Evolutionary conservation across 2,113 vertebrate genomes (phyloP), one percentile per base, ranked within the genome.

Genomic region (Anhinga anhinga): DNA sequence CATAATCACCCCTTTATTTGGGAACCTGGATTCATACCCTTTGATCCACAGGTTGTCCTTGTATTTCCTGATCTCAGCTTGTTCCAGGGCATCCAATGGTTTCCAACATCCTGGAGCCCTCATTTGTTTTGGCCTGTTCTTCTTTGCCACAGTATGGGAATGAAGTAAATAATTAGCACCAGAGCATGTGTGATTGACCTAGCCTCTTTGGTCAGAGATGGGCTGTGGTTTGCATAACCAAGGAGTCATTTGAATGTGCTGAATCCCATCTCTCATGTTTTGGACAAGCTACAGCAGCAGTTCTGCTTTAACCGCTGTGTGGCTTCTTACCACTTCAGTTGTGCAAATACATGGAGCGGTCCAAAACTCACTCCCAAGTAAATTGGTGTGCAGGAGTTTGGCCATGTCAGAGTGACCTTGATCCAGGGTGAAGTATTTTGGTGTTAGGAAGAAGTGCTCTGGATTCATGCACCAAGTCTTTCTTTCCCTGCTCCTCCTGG

Each of bases 1-100:
- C 93, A 88, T 91, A 91, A 95, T 94, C 93, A 86, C 95, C 58
- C 87, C 86, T 94, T 77, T 79, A 94, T 56, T 70, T 90, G 88
- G 70, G 82, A 83, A 80, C 42, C 66, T 82, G 87, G 62, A 71
- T 92, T 61, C 47, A 36, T 47, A 74, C 58, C 76, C 86, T 95
- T 93, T 92, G 82, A 93, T 88, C 79, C 59, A 45, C 34, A 20
- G 10, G n/a, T 67, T 78, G 32, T 73, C 81, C 80, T 49, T 76
- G 27, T 7, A 19, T 82, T 94, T 86, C 61, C 79, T 17, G 34
- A 52, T 38, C n/a, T 65, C 55, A 34, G 3, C 53, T 89, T n/a
- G 9, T 83, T 76, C 63, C 53, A 23, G 52, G 52, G 49, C 12
- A 15, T 5, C 9, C 49, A 49, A 47, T 40, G 5, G 3, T 52